A percentile compares a stretch with the other conserved stretches of the same genome.
phyloP scores from a whole-genome alignment of 2,113 vertebrate species.

The Taurulus bubalis region DNA sequence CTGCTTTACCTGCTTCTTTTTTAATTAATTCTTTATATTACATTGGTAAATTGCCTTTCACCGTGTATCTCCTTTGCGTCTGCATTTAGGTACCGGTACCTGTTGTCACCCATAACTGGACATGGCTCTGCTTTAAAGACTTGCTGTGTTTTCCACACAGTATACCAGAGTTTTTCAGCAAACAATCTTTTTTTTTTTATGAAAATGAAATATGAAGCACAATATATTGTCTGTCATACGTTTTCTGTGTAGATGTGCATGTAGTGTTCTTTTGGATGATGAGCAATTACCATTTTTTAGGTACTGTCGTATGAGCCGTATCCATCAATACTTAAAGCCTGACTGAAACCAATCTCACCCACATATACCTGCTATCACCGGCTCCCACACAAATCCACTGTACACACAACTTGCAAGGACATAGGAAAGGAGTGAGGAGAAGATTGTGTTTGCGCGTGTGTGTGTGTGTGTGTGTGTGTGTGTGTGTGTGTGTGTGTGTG shows the following conservation, averaged over 20 bases:
- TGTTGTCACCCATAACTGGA: neutral
- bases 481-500: neutral
- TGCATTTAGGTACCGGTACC: neutral
- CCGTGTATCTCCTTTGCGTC: neutral
- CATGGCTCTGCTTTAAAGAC: neutral
- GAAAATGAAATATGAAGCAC: neutral
- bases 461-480: neutral
- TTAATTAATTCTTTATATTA: neutral
- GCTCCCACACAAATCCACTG: conserved; percentile 9
- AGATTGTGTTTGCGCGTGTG: neutral
- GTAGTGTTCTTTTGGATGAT: neutral
- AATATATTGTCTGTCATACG: neutral
- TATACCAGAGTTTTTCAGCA: neutral
- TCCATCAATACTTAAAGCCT: conserved; percentile 3
- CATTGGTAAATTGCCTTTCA: conserved; percentile 2
- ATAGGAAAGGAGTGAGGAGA: conserved; percentile 7
- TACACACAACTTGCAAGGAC: conserved; percentile 41
- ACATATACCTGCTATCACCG: neutral
- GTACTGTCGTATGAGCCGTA: neutral
- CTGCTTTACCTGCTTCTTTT: neutral
- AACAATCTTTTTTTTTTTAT: neutral
- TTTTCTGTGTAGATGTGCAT: neutral
- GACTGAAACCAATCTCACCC: conserved; percentile 17
- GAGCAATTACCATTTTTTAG: neutral
- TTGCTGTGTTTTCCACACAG: neutral